Conservation (phyloP, 1,140 invertebrate genomes). For the Rhopalosiphum padi region DNA sequence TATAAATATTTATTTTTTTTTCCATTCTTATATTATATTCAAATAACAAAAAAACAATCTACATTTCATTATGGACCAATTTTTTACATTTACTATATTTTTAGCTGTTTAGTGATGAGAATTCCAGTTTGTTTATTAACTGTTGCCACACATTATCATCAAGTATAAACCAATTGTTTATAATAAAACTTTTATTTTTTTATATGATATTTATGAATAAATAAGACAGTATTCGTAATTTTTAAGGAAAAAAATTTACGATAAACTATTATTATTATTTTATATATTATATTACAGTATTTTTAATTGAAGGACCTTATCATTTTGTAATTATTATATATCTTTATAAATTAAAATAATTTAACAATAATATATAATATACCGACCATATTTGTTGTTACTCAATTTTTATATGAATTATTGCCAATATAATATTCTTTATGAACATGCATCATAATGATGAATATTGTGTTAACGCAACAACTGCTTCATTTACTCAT, state of each 20-base stretch:
- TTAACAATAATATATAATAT: constrained; percentile 14
- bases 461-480: too few species aligned
- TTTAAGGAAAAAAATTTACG: neutral
- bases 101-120: neutral
- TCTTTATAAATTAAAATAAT: constrained; percentile 13
- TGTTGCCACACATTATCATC: neutral
- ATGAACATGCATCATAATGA: neutral
- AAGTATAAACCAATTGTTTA: neutral
- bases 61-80: constrained; percentile 50
- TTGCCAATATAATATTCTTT: neutral
- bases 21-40: constrained; percentile 10
- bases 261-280: constrained; percentile 37
- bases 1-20: constrained; percentile 36
- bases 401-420: neutral
- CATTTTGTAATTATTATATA: constrained; percentile 31
- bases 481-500: too few species aligned
- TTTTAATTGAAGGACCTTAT: constrained; percentile 30
- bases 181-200: constrained; percentile 22
- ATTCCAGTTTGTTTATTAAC: neutral
- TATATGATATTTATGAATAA: constrained; percentile 21
- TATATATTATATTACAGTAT: constrained; percentile 32
- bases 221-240: constrained; percentile 19
- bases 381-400: neutral
- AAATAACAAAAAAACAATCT: constrained; percentile 7
- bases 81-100: constrained; percentile 37